These are phyloP conservation scores for Salticus scenicus DNA, from an alignment of 2,888 invertebrate species.

Conservation along the genomic window DNA sequence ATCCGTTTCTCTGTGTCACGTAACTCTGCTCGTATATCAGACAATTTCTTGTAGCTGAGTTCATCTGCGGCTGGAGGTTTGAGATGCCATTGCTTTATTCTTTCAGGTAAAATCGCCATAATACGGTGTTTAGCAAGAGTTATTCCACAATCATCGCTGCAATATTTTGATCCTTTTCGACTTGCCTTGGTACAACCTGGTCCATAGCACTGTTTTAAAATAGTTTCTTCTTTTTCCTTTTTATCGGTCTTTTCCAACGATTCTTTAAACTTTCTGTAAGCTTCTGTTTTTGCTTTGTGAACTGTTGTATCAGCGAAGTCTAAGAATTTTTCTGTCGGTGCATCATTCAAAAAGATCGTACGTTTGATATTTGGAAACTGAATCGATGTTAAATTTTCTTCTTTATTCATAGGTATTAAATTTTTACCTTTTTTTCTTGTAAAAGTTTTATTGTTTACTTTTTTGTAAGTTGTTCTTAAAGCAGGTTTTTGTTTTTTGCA, in stretches of 20 bases:
- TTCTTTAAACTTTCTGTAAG: slow-evolving; percentile 27
- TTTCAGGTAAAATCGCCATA: slow-evolving; percentile 23
- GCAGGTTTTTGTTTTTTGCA: slow-evolving; percentile 19
- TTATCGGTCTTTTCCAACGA: not conserved
- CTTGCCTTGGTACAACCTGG: slow-evolving; percentile 25
- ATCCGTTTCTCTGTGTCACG: not conserved
- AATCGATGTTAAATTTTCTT: not conserved
- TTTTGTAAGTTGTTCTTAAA: slow-evolving; percentile 31
- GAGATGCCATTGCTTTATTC: slow-evolving; percentile 31
- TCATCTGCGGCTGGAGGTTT: slow-evolving; percentile 32
- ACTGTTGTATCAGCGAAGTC: slow-evolving; percentile 14
- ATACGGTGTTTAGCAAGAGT: slow-evolving; percentile 19
- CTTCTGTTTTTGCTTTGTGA: slow-evolving; percentile 23
- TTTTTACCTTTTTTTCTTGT: too few species aligned
- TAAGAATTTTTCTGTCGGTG: too few species aligned
- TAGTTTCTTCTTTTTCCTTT: not conserved
- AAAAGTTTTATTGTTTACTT: not conserved
- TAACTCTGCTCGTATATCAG: slow-evolving; percentile 7
- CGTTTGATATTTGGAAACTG: not conserved
- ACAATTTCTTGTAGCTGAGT: slow-evolving; percentile 8
- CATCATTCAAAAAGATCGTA: too few species aligned
- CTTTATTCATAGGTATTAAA: not conserved
- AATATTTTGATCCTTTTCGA: slow-evolving; percentile 34
- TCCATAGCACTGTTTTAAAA: slow-evolving; percentile 24
- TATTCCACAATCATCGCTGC: slow-evolving; percentile 29